These are phyloP conservation scores for Alosa sapidissima DNA, from an alignment of 2,797 vertebrate genomes.

Conservation along the genomic window DNA sequence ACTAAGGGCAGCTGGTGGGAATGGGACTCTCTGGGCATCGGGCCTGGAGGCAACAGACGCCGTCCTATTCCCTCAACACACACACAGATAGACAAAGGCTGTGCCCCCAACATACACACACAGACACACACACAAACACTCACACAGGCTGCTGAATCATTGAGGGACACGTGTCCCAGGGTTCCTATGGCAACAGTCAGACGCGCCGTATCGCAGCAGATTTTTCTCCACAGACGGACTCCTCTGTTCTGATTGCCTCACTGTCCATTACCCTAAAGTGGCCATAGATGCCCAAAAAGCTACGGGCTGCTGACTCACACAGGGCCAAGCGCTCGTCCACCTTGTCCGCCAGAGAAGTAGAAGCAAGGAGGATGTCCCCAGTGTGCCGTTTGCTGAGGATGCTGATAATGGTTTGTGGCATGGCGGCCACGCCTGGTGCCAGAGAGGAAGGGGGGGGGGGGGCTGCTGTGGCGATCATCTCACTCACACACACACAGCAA, in stretches of 20 bases:
- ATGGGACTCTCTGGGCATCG: not conserved
- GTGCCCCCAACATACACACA: too few relatives aligned
- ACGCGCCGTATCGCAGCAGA: not conserved
- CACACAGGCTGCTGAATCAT: conserved; percentile 5
- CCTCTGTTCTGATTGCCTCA: not conserved
- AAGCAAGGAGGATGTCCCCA: too few relatives aligned
- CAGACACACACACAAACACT: not conserved
- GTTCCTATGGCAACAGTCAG: not conserved
- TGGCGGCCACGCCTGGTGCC: too few relatives aligned
- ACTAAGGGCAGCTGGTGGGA: conserved; percentile 8
- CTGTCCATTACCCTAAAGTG: not conserved
- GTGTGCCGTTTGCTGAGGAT: too few relatives aligned
- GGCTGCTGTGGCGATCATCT: too few relatives aligned
- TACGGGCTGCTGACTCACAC: not conserved
- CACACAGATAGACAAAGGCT: not conserved
- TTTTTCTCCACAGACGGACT: too few relatives aligned
- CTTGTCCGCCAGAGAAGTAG: too few relatives aligned
- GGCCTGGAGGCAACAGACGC: not conserved
- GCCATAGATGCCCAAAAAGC: not conserved
- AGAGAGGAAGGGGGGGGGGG: too few relatives aligned
- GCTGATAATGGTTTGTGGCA: too few relatives aligned
- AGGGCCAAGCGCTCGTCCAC: too few relatives aligned
- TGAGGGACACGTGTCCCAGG: not conserved
- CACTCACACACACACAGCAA: too few relatives aligned
- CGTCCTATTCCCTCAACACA: not conserved